phyloP scores from a whole-genome alignment of 1,140 invertebrate genomes.

The Bombus breviceps region DNA sequence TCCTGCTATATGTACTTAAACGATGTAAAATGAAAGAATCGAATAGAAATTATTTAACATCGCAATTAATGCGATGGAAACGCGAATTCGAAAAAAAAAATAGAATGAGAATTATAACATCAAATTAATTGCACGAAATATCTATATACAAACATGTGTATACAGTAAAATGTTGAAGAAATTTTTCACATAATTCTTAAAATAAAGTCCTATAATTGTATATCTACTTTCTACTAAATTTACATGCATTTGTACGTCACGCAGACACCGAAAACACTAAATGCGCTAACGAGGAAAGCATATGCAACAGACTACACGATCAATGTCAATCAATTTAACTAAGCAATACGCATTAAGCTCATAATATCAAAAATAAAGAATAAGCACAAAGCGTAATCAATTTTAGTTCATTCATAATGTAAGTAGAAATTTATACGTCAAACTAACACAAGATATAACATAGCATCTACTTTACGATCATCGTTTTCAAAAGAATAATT shows the following conservation, averaged over 20 bases:
- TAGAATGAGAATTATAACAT: background rate
- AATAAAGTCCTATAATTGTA: background rate
- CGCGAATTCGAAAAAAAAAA: background rate
- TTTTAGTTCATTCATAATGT: background rate
- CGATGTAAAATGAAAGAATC: background rate
- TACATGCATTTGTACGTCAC: no score
- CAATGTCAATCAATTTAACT: slow-evolving; percentile 27
- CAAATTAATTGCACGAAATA: background rate
- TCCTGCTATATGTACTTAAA: background rate
- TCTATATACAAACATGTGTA: no score
- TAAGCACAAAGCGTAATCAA: background rate
- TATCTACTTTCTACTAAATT: no score
- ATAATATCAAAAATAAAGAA: background rate
- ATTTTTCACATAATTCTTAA: background rate
- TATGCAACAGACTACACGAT: background rate
- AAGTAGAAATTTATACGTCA: background rate
- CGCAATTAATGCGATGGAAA: background rate
- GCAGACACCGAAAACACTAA: no score
- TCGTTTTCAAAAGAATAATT: background rate
- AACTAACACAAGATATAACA: background rate
- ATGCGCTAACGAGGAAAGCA: background rate
- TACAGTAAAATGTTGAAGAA: background rate
- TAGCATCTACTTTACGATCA: no score
- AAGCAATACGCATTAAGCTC: background rate
- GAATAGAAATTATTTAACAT: background rate